These are phyloP conservation scores for Sepioteuthis lessoniana DNA, from an alignment of 2,888 invertebrate species.

Conservation along the genomic window DNA sequence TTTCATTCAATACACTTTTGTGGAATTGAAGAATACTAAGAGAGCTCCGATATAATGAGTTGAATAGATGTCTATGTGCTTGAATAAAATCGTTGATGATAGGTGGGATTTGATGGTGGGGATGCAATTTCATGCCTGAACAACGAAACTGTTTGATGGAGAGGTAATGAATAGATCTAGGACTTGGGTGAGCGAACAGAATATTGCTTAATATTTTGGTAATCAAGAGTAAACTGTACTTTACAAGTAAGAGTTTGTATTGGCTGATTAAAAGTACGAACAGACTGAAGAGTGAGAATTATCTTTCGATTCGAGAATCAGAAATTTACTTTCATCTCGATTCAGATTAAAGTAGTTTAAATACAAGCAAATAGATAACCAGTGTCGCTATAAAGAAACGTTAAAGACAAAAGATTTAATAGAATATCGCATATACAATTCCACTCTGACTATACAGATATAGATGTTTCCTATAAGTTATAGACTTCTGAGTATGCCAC, in stretches of 20 bases:
- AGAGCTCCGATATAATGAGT: background rate
- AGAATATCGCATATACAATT: too few relatives aligned
- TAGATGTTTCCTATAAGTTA: too few relatives aligned
- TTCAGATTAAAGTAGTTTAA: background rate
- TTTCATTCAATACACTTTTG: background rate
- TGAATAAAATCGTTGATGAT: constrained; percentile 13
- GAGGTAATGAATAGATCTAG: background rate
- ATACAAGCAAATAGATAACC: background rate
- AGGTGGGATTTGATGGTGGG: background rate
- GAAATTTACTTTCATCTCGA: background rate
- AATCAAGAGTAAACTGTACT: background rate
- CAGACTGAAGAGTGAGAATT: background rate
- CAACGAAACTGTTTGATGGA: background rate
- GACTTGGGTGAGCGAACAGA: background rate
- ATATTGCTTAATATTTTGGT: background rate
- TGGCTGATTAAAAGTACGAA: background rate
- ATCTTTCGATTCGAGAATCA: background rate
- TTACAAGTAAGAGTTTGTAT: background rate
- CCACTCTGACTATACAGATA: too few relatives aligned
- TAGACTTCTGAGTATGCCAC: too few relatives aligned
- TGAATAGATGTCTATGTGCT: background rate
- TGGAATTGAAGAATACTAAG: background rate
- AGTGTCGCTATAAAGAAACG: background rate
- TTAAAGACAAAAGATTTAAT: too few relatives aligned
- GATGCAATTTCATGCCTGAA: background rate